phyloP scores from a whole-genome alignment of 2,797 vertebrate genomes.

The Urosaurus nigricauda region DNA sequence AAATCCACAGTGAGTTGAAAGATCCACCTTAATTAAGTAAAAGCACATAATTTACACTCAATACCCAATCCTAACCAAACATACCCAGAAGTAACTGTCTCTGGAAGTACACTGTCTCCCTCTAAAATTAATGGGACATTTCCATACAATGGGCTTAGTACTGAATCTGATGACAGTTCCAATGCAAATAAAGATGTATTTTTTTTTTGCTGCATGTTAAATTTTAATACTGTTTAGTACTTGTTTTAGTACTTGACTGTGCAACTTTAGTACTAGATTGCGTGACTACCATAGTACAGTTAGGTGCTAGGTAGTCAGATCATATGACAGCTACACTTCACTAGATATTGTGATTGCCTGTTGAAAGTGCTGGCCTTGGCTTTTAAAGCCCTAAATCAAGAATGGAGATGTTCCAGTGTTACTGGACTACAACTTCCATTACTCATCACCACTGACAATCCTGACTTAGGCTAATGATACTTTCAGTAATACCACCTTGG shows the following conservation, averaged over 20 bases:
- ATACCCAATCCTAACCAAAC: constrained; percentile 70
- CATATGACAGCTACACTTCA: too few species aligned
- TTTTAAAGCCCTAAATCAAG: too few species aligned
- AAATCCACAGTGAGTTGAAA: constrained; percentile 97
- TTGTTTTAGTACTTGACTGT: background rate
- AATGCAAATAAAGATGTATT: background rate
- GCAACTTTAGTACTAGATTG: too few species aligned
- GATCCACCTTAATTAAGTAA: constrained; percentile 85
- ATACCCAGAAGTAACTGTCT: background rate
- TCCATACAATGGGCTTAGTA: background rate
- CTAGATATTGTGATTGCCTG: too few species aligned
- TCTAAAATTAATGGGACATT: background rate
- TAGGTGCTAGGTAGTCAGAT: too few species aligned
- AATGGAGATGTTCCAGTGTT: too few species aligned
- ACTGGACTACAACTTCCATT: too few species aligned
- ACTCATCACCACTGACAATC: too few species aligned
- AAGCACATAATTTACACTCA: constrained; percentile 85
- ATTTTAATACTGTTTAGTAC: background rate
- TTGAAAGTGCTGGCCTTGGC: too few species aligned
- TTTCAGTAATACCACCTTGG: too few species aligned
- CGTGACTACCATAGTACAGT: too few species aligned
- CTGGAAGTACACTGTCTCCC: background rate
- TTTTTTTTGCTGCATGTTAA: background rate
- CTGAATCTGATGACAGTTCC: background rate
- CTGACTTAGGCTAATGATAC: too few species aligned